Percentiles rank a stretch among this genome's conserved stretches.
Evolutionary conservation across 2,113 vertebrate species (phyloP).

Genomic region (Periophthalmus modestus): DNA sequence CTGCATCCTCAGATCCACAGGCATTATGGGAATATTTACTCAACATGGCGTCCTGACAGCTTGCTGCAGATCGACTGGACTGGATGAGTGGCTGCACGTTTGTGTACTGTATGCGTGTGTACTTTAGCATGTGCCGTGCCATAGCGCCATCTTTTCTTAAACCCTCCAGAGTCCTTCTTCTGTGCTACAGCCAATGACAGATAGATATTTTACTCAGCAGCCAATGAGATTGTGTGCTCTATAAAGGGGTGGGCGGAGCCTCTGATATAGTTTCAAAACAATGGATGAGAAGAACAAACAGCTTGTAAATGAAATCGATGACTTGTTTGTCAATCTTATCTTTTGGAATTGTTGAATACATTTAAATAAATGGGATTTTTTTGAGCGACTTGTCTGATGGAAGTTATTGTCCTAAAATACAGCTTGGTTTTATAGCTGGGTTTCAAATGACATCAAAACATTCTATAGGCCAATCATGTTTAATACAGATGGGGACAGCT

Average conservation of each 20-base stretch:
- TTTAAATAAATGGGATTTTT: conserved; percentile 83
- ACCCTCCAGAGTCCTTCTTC: conserved; percentile 59
- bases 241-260: conserved; percentile 36
- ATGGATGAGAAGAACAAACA: conserved; percentile 66
- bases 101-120: conserved; percentile 35
- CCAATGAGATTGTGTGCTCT: conserved; percentile 69
- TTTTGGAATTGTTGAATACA: conserved; percentile 81
- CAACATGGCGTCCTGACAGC: conserved; percentile 66
- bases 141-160: conserved; percentile 59
- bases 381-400: conserved; percentile 60
- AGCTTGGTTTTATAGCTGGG: not conserved
- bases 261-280: conserved; percentile 39
- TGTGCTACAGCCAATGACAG: conserved; percentile 66
- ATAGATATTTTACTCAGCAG: conserved; percentile 71
- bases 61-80: conserved; percentile 67
- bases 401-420: conserved; percentile 51
- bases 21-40: conserved; percentile 73
- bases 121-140: conserved; percentile 74
- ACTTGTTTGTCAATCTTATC: conserved; percentile 77
- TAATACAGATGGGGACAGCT: too few relatives aligned
- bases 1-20: conserved; percentile 63
- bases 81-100: conserved; percentile 62
- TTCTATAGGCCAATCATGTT: too few relatives aligned
- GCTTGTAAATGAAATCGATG: conserved; percentile 74
- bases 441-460: too few relatives aligned